Evolutionary conservation across 2,888 invertebrate genomes (phyloP).

Genomic region (Xanthia togata): DNA sequence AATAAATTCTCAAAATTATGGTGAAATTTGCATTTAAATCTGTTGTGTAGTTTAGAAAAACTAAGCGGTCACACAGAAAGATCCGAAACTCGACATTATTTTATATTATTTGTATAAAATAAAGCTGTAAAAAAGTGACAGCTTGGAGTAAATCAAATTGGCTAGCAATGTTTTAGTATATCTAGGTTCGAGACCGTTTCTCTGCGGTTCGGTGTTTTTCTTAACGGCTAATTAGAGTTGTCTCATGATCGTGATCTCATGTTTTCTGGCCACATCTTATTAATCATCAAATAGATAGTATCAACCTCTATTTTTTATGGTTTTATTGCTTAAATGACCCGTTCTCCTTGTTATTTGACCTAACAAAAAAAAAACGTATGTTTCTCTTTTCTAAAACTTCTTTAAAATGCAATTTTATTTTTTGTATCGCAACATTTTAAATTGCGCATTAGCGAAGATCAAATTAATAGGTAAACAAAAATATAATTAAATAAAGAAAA

Average conservation of each 20-base stretch:
- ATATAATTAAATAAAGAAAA: constrained; percentile 17
- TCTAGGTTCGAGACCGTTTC: neutral
- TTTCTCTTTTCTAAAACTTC: neutral
- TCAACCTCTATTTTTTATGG: neutral
- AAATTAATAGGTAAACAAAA: constrained; percentile 3
- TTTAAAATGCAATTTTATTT: neutral
- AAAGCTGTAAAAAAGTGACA: neutral
- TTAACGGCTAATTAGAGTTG: neutral
- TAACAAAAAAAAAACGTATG: constrained; percentile 5
- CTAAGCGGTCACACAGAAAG: neutral
- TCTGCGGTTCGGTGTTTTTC: too few relatives aligned
- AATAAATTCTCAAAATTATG: neutral
- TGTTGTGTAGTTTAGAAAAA: neutral
- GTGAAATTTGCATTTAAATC: neutral
- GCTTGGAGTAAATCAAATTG: neutral
- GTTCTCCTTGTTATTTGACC: neutral
- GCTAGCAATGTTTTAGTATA: neutral
- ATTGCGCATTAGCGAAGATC: neutral
- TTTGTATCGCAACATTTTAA: neutral
- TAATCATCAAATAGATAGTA: neutral
- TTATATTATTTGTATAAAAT: too few relatives aligned
- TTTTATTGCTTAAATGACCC: neutral
- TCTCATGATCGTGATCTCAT: too few relatives aligned
- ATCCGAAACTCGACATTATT: neutral
- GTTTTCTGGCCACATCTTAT: too few relatives aligned